A percentile compares a stretch with the other conserved stretches of the same genome.
These are phyloP conservation scores for Typhlichthys subterraneus DNA, from an alignment of 2,797 vertebrate genomes.

Conservation along the genomic window DNA sequence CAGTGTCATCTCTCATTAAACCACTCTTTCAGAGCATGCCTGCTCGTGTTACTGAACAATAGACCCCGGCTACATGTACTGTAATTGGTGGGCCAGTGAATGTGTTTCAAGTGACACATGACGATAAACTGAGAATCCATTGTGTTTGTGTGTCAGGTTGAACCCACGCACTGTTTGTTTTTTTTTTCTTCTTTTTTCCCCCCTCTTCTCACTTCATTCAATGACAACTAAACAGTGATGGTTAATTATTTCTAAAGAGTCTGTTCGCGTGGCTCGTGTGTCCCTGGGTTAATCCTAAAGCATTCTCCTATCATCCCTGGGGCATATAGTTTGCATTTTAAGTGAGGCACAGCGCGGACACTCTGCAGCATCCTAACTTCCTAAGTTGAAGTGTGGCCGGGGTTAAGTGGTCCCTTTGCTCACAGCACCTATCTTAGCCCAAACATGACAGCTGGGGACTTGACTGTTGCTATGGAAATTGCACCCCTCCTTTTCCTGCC, in stretches of 20 bases:
- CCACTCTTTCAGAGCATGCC: conserved; percentile 7
- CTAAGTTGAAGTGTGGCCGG: conserved; percentile 80
- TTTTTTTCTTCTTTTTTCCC: conserved; percentile 32
- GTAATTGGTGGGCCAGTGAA: conserved; percentile 14
- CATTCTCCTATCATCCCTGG: conserved; percentile 69
- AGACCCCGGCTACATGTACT: conserved; percentile 6
- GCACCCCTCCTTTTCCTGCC: conserved; percentile 26
- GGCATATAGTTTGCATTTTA: conserved; percentile 82
- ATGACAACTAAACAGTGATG: conserved; percentile 74
- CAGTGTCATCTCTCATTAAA: conserved; percentile 4
- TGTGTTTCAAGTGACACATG: conserved; percentile 36
- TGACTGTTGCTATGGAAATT: conserved; percentile 82
- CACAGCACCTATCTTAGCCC: conserved; percentile 79
- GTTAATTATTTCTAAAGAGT: conserved; percentile 79
- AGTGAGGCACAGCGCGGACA: conserved; percentile 77
- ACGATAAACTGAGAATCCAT: conserved; percentile 30
- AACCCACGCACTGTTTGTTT: conserved; percentile 45
- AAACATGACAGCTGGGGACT: conserved; percentile 85
- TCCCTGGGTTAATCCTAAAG: conserved; percentile 76
- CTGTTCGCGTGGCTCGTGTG: conserved; percentile 61
- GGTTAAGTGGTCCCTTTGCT: conserved; percentile 86
- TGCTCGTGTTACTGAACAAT: conserved; percentile 29
- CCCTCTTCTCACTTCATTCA: conserved; percentile 47
- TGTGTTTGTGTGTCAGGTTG: conserved; percentile 40
- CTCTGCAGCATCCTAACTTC: conserved; percentile 82